phyloP scores from a whole-genome alignment of 2,113 vertebrate species.

The Nothobranchius furzeri region DNA sequence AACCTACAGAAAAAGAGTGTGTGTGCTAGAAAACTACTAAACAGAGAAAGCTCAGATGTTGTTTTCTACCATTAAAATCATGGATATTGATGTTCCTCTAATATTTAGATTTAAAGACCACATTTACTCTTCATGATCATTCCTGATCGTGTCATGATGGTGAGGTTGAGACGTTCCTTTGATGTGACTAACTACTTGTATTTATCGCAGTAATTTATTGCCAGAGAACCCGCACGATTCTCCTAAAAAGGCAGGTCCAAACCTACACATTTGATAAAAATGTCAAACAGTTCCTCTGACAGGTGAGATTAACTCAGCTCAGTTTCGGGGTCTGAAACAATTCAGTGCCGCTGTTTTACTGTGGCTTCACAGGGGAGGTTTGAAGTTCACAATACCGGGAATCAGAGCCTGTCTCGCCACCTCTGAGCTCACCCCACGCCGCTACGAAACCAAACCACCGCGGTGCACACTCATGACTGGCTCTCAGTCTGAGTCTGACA shows the following conservation, averaged over 20 bases:
- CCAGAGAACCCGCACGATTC: background rate
- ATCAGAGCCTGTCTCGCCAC: constrained; percentile 45
- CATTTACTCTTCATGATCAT: too few relatives aligned
- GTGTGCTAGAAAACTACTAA: too few relatives aligned
- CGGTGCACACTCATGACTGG: constrained; percentile 75
- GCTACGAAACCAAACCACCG: constrained; percentile 67
- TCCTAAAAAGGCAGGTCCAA: constrained; percentile 3
- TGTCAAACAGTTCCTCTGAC: constrained; percentile 42
- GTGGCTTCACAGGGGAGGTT: constrained; percentile 67
- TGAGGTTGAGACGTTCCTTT: too few relatives aligned
- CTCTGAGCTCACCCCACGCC: constrained; percentile 61
- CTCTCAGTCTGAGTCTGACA: constrained; percentile 78
- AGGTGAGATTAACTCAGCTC: constrained; percentile 39
- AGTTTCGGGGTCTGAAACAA: constrained; percentile 57
- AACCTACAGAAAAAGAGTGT: too few relatives aligned
- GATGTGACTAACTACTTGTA: too few relatives aligned
- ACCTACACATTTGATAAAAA: constrained; percentile 26
- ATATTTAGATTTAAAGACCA: too few relatives aligned
- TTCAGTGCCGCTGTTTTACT: constrained; percentile 57
- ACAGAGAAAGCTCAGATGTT: too few relatives aligned
- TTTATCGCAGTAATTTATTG: background rate
- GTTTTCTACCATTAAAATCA: too few relatives aligned
- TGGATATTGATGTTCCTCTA: too few relatives aligned
- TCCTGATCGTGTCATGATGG: too few relatives aligned
- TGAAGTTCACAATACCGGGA: constrained; percentile 63